Conservation (phyloP, 2,113 vertebrate species). For the Xiphophorus couchianus region DNA sequence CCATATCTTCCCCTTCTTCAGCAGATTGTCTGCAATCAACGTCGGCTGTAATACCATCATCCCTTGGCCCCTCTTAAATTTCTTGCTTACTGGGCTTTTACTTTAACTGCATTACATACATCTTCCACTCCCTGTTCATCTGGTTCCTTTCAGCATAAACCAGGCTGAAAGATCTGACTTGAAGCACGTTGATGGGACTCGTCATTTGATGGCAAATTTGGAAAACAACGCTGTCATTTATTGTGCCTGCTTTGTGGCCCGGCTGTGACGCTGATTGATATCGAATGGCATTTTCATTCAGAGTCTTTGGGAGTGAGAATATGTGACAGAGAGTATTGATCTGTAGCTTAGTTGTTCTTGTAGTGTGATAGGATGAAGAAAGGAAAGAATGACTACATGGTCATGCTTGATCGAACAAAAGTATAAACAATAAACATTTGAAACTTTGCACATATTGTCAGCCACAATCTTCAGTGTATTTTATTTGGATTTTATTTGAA, state of each 20-base stretch:
- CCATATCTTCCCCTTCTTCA: constrained; percentile 70
- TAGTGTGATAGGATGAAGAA: constrained; percentile 48
- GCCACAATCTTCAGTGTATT: not conserved
- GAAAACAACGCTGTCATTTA: constrained; percentile 54
- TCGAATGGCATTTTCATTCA: constrained; percentile 66
- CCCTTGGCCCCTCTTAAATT: constrained; percentile 73
- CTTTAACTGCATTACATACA: constrained; percentile 77
- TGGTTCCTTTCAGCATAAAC: constrained; percentile 72
- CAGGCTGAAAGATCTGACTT: constrained; percentile 50
- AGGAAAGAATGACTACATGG: constrained; percentile 46
- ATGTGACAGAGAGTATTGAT: constrained; percentile 70
- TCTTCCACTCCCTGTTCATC: constrained; percentile 68
- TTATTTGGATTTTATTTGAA: not conserved
- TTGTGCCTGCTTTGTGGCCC: constrained; percentile 48
- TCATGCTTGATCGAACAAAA: constrained; percentile 56
- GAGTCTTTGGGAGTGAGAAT: constrained; percentile 62
- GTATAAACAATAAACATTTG: constrained; percentile 49
- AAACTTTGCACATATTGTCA: not conserved
- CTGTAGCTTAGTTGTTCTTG: constrained; percentile 57
- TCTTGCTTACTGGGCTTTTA: constrained; percentile 77
- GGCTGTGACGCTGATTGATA: constrained; percentile 64
- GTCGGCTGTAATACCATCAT: constrained; percentile 72
- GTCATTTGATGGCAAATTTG: constrained; percentile 46
- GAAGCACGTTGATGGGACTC: constrained; percentile 27
- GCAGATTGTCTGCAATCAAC: constrained; percentile 71